phyloP scores from a whole-genome alignment of 2,113 vertebrate genomes.

The Tupaia chinensis region DNA sequence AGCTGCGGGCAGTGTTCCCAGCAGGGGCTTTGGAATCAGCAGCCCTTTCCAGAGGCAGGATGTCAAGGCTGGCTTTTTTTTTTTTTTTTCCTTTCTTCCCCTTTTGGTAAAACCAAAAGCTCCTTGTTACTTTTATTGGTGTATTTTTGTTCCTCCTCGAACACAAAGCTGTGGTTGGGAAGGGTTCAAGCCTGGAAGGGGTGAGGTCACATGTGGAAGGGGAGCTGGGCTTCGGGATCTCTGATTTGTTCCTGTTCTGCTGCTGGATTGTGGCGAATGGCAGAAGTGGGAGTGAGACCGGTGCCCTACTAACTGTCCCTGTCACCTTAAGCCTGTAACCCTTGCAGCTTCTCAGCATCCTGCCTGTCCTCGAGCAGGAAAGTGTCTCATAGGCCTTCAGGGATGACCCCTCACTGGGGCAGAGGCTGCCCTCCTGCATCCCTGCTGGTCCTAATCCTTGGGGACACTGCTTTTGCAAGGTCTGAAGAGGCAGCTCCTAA shows the following conservation, averaged over 20 bases:
- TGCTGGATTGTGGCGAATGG: background rate
- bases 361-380: background rate
- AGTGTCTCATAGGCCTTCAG: background rate
- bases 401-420: background rate
- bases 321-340: background rate
- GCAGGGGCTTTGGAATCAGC: constrained; percentile 39
- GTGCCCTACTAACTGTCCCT: background rate
- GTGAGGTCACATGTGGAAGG: background rate
- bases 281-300: background rate
- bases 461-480: background rate
- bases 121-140: constrained; percentile 72
- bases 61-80: background rate
- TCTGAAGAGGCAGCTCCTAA: background rate
- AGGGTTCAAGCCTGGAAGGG: constrained; percentile 24
- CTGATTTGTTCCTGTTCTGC: background rate
- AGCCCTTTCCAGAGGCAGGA: constrained; percentile 52
- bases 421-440: background rate
- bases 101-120: constrained; percentile 68
- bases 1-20: constrained; percentile 48
- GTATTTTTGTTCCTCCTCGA: constrained; percentile 73
- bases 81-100: background rate
- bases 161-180: constrained; percentile 66
- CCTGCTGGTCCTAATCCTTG: background rate
- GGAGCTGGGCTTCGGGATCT: background rate
- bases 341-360: background rate